A percentile compares a stretch with the other conserved stretches of the same genome.
Conservation (phyloP, 1,140 invertebrate genomes). For the Manduca sexta region DNA sequence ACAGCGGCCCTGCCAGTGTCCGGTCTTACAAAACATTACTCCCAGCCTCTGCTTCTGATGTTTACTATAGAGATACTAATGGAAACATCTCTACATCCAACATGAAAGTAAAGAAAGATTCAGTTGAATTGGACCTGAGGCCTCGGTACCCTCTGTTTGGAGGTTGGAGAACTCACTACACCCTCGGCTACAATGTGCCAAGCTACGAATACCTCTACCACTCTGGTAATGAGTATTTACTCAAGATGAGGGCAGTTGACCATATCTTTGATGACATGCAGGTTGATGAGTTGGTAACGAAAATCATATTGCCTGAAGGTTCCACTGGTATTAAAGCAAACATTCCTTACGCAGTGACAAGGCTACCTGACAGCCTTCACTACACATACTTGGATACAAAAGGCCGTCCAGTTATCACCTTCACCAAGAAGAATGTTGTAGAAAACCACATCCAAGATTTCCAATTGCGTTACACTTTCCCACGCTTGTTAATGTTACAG, state of each 20-base stretch:
- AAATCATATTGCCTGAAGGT: conserved; percentile 96
- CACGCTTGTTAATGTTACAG: conserved; percentile 88
- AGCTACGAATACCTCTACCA: conserved; percentile 96
- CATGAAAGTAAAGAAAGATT: conserved; percentile 89
- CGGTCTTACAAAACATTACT: conserved; percentile 95
- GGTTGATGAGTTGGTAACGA: conserved; percentile 91
- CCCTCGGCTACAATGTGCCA: conserved; percentile 97
- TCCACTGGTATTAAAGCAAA: conserved; percentile 86
- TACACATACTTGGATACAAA: conserved; percentile 97
- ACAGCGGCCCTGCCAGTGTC: conserved; percentile 88
- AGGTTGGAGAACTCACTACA: conserved; percentile 98
- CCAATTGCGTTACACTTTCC: conserved; percentile 91
- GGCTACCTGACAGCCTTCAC: conserved; percentile 84
- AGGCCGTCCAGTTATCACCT: conserved; percentile 91
- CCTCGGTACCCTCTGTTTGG: conserved; percentile 98
- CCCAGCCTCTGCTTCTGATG: conserved; percentile 88
- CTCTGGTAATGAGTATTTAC: conserved; percentile 84
- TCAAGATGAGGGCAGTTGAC: conserved; percentile 95
- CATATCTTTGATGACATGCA: conserved; percentile 98
- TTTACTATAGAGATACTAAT: conserved; percentile 97
- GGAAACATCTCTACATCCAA: conserved; percentile 99
- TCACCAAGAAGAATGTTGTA: conserved; percentile 92
- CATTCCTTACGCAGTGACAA: conserved; percentile 87
- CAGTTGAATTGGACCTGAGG: conserved; percentile 94
- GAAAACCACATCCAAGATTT: conserved; percentile 97